A percentile compares a stretch with the other conserved stretches of the same genome.
These are phyloP conservation scores for Osmerus mordax DNA, from an alignment of 2,113 vertebrate genomes.

Conservation along the genomic window DNA sequence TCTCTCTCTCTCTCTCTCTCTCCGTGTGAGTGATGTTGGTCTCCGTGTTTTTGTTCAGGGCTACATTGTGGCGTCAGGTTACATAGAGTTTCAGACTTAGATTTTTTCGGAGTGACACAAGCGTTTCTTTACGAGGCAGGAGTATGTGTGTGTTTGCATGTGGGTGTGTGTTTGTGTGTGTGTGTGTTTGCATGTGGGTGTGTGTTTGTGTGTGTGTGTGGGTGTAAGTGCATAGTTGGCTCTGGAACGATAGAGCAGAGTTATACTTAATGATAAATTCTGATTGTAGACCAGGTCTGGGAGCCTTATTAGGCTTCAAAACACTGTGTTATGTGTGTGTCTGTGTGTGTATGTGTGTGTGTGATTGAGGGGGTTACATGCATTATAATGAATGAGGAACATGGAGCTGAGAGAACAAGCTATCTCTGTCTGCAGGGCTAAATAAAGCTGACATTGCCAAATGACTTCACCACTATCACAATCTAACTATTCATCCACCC, in stretches of 20 bases:
- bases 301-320: too few species aligned
- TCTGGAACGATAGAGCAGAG: neutral
- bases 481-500: too few species aligned
- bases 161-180: neutral
- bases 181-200: neutral
- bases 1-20: neutral
- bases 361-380: neutral
- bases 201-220: neutral
- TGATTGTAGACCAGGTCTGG: too few species aligned
- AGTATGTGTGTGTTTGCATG: neutral
- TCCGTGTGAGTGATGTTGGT: neutral
- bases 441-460: too few species aligned
- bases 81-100: conserved; percentile 40
- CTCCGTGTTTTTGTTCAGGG: conserved; percentile 43
- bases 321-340: neutral
- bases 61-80: conserved; percentile 56
- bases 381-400: too few species aligned
- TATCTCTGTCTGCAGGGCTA: too few species aligned
- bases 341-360: neutral
- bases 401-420: too few species aligned
- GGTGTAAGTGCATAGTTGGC: neutral
- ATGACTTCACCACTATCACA: too few species aligned
- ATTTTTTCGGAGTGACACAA: conserved; percentile 58
- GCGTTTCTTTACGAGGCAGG: conserved; percentile 21
- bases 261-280: too few species aligned